Base-by-base conservation (phyloP, 1,140 invertebrate species). In the Frieseomelitta varia region DNA sequence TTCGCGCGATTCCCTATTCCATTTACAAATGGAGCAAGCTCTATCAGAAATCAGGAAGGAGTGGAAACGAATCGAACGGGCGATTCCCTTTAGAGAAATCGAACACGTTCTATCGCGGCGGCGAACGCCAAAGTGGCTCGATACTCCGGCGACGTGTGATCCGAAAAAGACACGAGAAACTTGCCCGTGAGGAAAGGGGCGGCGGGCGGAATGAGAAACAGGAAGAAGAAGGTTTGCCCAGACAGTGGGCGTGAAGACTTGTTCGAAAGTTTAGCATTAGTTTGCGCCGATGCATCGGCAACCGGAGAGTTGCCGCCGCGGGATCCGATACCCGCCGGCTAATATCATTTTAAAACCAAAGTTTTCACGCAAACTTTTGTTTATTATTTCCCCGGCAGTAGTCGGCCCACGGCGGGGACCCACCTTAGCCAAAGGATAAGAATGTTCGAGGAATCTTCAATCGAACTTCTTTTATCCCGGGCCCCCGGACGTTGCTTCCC, bases 341-440 rank as follows among this genome's bases (percentile, higher is more conserved):
- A 93, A 93, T 92, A 93, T 92, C 91, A 93, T 93, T 93, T 93
- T 93, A 93, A 93, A 93, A 93, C 91, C 92, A 92, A 93, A 93
- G 92, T 93, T 93, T 90, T 88, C 80, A 58, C 78, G 73, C 61
- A 89, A 92, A 92, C 91, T 92, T 93, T 91, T 91, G 88, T 92
- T 93, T 93, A 93, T 93, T 90, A 93, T 93, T 92, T 92, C 87
- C 87, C 79, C 77, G 30, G 30, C 30, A 61, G 71, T 78, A 73
- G 87, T 75, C 61, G n/a, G 63, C 27, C 39, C 39, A 47, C 39
- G 63, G 4, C 30, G 47, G 55, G 30, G n/a, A 39, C 56, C 53
- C 19, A 27, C 51, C 8, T 6, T 6, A 19, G 56, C 30, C 39
- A 8, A 55, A 67, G 65, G 51, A 65, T 55, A 75, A 61, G 61